Conservation (phyloP, 1,140 invertebrate genomes). For the Epicauta chinensis region DNA sequence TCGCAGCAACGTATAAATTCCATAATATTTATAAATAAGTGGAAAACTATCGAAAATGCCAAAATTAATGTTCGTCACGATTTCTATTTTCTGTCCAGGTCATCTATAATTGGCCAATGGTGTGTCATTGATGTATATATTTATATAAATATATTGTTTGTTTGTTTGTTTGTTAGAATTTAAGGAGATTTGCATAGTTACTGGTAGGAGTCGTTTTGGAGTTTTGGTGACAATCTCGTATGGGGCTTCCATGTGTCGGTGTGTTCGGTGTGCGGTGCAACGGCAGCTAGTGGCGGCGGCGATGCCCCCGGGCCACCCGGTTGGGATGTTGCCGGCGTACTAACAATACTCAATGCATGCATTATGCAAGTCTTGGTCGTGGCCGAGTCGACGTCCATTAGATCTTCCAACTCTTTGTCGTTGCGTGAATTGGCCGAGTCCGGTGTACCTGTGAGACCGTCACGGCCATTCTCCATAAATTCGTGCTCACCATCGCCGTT, state of each 20-base stretch:
- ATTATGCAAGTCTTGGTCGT: slow-evolving; percentile 39
- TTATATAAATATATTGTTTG: too few relatives aligned
- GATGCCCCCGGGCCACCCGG: slow-evolving; percentile 29
- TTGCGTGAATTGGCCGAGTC: slow-evolving; percentile 38
- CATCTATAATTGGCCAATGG: too few relatives aligned
- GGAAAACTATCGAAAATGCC: too few relatives aligned
- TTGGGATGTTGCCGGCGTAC: slow-evolving; percentile 32
- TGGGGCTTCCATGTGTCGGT: slow-evolving; percentile 38
- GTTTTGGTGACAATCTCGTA: slow-evolving; percentile 29
- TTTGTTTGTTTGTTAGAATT: too few relatives aligned
- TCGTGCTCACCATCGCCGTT: slow-evolving; percentile 36
- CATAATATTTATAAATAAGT: too few relatives aligned
- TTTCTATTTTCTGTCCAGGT: too few relatives aligned
- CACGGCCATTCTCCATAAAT: slow-evolving; percentile 39
- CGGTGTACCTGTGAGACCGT: slow-evolving; percentile 37
- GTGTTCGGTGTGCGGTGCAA: slow-evolving; percentile 32
- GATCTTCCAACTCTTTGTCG: slow-evolving; percentile 41
- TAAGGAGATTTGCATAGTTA: slow-evolving; percentile 3
- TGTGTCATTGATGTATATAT: too few relatives aligned
- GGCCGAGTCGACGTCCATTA: slow-evolving; percentile 37
- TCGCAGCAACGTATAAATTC: too few relatives aligned
- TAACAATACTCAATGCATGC: slow-evolving; percentile 41
- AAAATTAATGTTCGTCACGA: too few relatives aligned
- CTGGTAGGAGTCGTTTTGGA: slow-evolving; percentile 29
- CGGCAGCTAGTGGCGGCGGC: slow-evolving; percentile 37